Base-by-base conservation (phyloP, 30 jellyfish, hydroid and myxozoan genomes). In the Hydractinia echinata region DNA sequence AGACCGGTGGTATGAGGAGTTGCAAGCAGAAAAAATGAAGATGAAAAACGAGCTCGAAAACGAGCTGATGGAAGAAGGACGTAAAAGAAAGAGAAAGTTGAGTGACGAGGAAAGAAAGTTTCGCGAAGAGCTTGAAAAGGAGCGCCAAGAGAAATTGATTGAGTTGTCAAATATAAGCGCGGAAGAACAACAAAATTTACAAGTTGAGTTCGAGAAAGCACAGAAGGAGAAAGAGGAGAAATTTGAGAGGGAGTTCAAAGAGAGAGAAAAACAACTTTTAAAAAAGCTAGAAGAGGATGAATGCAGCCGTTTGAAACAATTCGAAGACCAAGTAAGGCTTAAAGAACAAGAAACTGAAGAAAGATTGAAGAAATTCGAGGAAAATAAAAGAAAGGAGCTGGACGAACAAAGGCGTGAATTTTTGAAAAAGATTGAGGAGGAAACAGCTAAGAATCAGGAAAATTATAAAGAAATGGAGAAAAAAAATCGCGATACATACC, bases 51-150 rank as follows among this genome's bases (percentile, higher is more conserved):
- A 71, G 61, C n/a, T 71, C 1, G n/a, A 54, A 14, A 52, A 71
- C 18, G 61, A 71, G 67, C 51, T 71, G 81, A 14, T 20, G 71
- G 90, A 83, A 53, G 78, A 83, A 30, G 84, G 79, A 56, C 67
- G 55, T 61, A 76, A 21, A 18, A 77, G 74, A 58, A 66, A 72
- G n/a, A 60, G 64, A 84, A 77, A 55, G 55, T 51, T 66, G 67
- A 48, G 15, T 14, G 74, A 55, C 8, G 85, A 68, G 16, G 79
- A 58, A 8, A 73, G 48, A 53, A 66, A 51, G 10, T 19, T 51
- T 20, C 88, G 83, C 54, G 86, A 67, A 30, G 66, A 58, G 7
- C 13, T 19, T 15, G 81, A 69, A 61, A 56, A 15, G 0, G 49
- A 72, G 0, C 85, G 70, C 5, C 30, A 77, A 60, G 11, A 55